A percentile compares a stretch with the other conserved stretches of the same genome.
Evolutionary conservation across 1,140 invertebrate species (phyloP).

Genomic region (Streblospio benedicti): DNA sequence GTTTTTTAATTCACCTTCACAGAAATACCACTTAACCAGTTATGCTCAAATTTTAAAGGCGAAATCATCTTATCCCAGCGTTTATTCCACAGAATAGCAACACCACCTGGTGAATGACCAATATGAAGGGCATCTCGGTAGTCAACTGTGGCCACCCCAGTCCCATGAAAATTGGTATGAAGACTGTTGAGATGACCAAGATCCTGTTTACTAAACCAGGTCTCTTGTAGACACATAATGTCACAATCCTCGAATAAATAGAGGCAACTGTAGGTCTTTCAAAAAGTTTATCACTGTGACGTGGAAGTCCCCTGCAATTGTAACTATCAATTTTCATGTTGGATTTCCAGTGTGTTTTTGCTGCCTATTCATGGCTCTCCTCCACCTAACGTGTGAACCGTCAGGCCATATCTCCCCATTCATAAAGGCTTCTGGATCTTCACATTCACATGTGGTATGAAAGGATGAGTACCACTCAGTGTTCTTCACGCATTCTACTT

Average conservation of each 20-base stretch:
- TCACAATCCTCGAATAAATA: slow-evolving; percentile 2
- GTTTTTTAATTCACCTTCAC: background rate
- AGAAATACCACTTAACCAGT: background rate
- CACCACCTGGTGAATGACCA: background rate
- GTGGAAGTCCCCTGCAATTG: background rate
- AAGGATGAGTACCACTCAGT: background rate
- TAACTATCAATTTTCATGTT: background rate
- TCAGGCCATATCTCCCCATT: too few relatives aligned
- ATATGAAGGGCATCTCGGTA: background rate
- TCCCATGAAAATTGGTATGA: background rate
- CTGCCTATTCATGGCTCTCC: background rate
- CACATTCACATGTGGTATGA: background rate
- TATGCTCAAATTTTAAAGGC: slow-evolving; percentile 3
- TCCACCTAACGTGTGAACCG: background rate
- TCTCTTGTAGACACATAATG: background rate
- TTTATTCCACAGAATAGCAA: background rate
- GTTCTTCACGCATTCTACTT: background rate
- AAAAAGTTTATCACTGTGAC: background rate
- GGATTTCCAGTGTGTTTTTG: background rate
- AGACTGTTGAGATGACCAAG: background rate
- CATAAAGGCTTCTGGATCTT: slow-evolving; percentile 1
- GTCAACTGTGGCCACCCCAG: background rate
- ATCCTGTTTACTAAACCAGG: slow-evolving; percentile 2
- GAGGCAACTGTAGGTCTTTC: background rate
- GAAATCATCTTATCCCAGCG: background rate